phyloP scores from a whole-genome alignment of 2,797 vertebrate species.

The Dipus sagitta region DNA sequence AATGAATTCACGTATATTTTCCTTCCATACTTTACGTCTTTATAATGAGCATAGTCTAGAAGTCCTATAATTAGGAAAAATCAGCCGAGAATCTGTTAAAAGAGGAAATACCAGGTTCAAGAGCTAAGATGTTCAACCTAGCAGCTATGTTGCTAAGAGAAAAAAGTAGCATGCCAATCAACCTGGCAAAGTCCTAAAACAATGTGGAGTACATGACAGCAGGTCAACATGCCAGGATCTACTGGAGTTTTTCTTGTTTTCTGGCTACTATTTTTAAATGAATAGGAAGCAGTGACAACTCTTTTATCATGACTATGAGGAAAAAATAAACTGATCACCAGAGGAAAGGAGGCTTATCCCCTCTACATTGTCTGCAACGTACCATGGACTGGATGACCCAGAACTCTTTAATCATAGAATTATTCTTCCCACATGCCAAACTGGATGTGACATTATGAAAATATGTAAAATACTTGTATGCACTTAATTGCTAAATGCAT shows the following conservation, averaged over 20 bases:
- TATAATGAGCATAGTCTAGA: not conserved
- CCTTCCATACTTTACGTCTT: too few species aligned
- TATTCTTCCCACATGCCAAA: not conserved
- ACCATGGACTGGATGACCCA: not conserved
- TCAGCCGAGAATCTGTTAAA: not conserved
- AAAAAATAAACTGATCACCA: not conserved
- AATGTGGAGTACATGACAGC: not conserved
- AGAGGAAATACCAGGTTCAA: not conserved
- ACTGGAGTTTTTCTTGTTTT: not conserved
- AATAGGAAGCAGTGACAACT: not conserved
- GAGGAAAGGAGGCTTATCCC: not conserved
- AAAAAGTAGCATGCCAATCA: not conserved
- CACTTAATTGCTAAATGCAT: not conserved
- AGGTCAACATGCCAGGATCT: not conserved
- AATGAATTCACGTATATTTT: too few species aligned
- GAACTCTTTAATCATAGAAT: not conserved
- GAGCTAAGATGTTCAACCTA: not conserved
- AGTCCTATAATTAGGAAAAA: conserved; percentile 23
- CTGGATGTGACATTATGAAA: not conserved
- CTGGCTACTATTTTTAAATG: conserved; percentile 4
- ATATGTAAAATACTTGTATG: not conserved
- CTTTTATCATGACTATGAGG: not conserved
- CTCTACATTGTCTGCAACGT: not conserved
- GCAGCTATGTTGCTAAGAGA: not conserved
- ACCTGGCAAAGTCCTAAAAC: not conserved